Evolutionary conservation across 2,113 vertebrate genomes (phyloP).

Genomic region (Takifugu bimaculatus): DNA sequence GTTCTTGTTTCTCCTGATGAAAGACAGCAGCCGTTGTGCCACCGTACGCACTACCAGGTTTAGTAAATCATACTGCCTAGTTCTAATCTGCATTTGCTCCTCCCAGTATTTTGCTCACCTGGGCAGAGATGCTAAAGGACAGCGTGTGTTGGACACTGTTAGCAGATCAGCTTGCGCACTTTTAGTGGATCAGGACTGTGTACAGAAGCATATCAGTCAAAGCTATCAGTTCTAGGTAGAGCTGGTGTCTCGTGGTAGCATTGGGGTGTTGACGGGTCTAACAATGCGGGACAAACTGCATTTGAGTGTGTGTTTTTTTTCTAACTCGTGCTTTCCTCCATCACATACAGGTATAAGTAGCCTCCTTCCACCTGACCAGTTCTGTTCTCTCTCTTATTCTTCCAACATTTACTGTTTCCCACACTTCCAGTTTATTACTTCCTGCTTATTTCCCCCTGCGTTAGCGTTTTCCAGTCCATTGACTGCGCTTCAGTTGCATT

Average conservation of each 20-base stretch:
- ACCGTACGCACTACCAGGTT: too few relatives aligned
- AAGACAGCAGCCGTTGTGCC: too few relatives aligned
- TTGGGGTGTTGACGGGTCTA: not conserved
- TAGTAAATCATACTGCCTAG: too few relatives aligned
- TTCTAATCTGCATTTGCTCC: too few relatives aligned
- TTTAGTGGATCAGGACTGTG: not conserved
- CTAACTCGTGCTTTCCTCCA: slow-evolving; percentile 25
- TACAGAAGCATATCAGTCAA: slow-evolving; percentile 33
- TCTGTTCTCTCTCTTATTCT: not conserved
- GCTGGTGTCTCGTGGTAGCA: slow-evolving; percentile 7
- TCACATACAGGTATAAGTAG: slow-evolving; percentile 26
- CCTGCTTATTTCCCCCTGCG: too few relatives aligned
- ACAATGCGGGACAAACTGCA: not conserved
- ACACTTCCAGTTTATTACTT: too few relatives aligned
- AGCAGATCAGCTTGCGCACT: too few relatives aligned
- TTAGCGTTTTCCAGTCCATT: too few relatives aligned
- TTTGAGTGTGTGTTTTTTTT: slow-evolving; percentile 1
- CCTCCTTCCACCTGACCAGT: slow-evolving; percentile 14
- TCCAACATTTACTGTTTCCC: not conserved
- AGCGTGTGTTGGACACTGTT: too few relatives aligned
- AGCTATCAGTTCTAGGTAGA: slow-evolving; percentile 52
- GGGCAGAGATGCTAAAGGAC: too few relatives aligned
- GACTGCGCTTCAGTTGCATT: not conserved
- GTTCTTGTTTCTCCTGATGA: too few relatives aligned
- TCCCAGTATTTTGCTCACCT: too few relatives aligned